Conservation (phyloP, 2,888 invertebrate genomes). For the Cordilura impudica region DNA sequence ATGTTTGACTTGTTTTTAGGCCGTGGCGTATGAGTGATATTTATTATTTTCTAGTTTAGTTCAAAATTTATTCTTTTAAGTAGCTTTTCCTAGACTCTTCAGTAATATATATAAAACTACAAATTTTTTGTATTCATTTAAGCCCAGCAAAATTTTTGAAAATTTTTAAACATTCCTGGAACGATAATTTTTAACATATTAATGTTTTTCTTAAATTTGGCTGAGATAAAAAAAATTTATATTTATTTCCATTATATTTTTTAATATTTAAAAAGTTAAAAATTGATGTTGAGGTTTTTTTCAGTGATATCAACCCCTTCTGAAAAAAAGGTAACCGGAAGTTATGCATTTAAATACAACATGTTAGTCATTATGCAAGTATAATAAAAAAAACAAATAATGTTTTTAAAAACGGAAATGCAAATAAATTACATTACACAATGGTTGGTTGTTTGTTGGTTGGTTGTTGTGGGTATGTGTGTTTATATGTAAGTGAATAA, state of each 20-base stretch:
- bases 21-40: no score
- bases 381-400: slow-evolving; percentile 45
- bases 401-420: slow-evolving; percentile 62
- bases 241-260: not conserved
- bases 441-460: slow-evolving; percentile 33
- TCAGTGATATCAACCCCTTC: not conserved
- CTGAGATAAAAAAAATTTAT: no score
- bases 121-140: no score
- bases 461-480: not conserved
- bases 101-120: no score
- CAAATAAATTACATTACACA: slow-evolving; percentile 66
- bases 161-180: no score
- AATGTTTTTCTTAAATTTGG: no score
- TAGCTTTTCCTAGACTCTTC: no score
- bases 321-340: slow-evolving; percentile 57
- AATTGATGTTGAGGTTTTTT: slow-evolving; percentile 8
- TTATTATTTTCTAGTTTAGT: no score
- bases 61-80: no score
- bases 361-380: slow-evolving; percentile 65
- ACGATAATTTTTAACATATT: no score
- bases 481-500: not conserved
- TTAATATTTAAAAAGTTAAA: not conserved
- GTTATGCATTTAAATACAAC: slow-evolving; percentile 68
- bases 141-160: no score
- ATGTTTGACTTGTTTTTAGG: no score